These are phyloP conservation scores for Leptosomus discolor DNA, from an alignment of 2,113 vertebrate genomes.

Conservation along the genomic window DNA sequence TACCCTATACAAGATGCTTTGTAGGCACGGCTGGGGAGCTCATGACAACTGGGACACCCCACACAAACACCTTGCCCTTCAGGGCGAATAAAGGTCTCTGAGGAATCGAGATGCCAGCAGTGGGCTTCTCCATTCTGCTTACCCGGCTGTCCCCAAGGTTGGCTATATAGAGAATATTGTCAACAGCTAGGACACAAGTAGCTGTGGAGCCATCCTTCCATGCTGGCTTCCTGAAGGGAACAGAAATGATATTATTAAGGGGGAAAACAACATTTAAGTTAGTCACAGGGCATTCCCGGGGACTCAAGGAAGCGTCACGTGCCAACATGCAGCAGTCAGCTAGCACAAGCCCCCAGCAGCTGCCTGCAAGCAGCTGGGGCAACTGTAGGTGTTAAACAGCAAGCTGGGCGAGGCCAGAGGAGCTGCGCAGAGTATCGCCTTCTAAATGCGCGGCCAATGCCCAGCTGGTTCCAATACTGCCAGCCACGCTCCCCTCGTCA, in stretches of 20 bases:
- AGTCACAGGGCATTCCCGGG: not conserved
- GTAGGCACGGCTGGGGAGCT: not conserved
- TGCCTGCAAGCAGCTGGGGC: not conserved
- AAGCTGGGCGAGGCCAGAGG: not conserved
- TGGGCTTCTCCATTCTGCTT: not conserved
- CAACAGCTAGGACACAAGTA: slow-evolving; percentile 88
- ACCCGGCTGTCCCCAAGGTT: slow-evolving; percentile 97
- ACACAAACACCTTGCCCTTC: not conserved
- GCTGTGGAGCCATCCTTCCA: slow-evolving; percentile 98
- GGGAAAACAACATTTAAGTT: not conserved
- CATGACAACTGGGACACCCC: not conserved
- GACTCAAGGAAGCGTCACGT: not conserved
- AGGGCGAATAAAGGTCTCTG: not conserved
- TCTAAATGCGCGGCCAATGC: not conserved
- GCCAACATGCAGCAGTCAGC: not conserved
- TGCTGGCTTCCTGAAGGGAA: slow-evolving; percentile 85
- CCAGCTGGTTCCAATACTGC: not conserved
- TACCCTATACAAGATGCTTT: not conserved
- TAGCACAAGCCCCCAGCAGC: not conserved
- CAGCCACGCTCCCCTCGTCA: not conserved
- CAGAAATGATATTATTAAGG: not conserved
- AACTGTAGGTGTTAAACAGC: not conserved
- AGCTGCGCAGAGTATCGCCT: not conserved
- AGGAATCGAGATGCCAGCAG: not conserved
- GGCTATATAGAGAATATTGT: slow-evolving; percentile 89